These are phyloP conservation scores for Sphaeridia pumilis DNA, from an alignment of 2,888 invertebrate species.

Conservation along the genomic window DNA sequence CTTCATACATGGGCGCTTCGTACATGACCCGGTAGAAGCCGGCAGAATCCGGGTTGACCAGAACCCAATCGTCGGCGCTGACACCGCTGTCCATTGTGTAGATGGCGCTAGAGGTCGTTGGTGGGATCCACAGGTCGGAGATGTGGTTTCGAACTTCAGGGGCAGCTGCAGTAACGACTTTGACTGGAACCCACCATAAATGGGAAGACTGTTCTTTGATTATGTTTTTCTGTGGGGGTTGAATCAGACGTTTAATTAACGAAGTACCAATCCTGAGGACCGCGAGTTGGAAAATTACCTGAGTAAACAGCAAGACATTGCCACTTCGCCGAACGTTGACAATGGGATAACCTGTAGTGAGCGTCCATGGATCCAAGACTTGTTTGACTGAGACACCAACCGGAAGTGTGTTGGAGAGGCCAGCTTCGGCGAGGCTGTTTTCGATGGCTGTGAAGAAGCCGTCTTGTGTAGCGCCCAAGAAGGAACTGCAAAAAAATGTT, in stretches of 20 bases:
- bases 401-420: slow-evolving; percentile 6
- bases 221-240: slow-evolving; percentile 11
- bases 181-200: slow-evolving; percentile 12
- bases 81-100: background rate
- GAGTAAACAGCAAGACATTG: background rate
- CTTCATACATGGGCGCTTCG: background rate
- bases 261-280: background rate
- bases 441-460: slow-evolving; percentile 21
- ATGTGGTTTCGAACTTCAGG: background rate
- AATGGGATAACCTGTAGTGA: slow-evolving; percentile 22
- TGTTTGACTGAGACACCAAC: slow-evolving; percentile 14
- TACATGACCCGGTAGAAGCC: slow-evolving; percentile 11
- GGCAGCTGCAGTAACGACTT: slow-evolving; percentile 1
- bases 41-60: slow-evolving; percentile 10
- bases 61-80: background rate
- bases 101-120: background rate
- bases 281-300: slow-evolving; percentile 3
- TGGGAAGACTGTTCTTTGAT: slow-evolving; percentile 2
- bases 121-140: slow-evolving; percentile 5
- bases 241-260: background rate
- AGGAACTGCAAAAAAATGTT: slow-evolving; percentile 1
- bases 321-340: slow-evolving; percentile 13
- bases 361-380: slow-evolving; percentile 30
- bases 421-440: slow-evolving; percentile 10
- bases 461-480: slow-evolving; percentile 18